Conservation (phyloP, 2,888 invertebrate genomes). For the Nemoura dubitans region DNA sequence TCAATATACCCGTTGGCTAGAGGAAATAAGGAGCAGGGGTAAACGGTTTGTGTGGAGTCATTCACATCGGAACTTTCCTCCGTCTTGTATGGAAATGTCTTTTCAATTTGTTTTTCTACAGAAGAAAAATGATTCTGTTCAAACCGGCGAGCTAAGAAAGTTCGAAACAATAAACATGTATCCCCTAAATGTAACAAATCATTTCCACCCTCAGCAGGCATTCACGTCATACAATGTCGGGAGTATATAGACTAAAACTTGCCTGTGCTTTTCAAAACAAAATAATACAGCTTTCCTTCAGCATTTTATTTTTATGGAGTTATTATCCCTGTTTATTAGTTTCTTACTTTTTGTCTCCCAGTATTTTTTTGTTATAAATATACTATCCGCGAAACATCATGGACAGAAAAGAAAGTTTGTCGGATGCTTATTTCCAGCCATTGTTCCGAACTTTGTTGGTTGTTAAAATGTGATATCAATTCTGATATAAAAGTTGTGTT, state of each 20-base stretch:
- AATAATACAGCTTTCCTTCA: background rate
- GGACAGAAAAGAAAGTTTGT: background rate
- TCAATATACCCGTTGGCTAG: background rate
- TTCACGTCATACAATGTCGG: background rate
- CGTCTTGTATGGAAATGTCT: background rate
- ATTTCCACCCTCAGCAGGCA: background rate
- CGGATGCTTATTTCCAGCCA: background rate
- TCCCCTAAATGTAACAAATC: background rate
- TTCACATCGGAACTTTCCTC: background rate
- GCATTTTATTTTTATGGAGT: background rate
- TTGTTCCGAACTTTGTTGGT: background rate
- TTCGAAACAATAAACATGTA: conserved; percentile 7
- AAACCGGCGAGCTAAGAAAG: background rate
- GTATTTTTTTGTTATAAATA: background rate
- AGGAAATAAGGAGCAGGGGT: background rate
- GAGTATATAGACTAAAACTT: background rate
- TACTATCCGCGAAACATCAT: background rate
- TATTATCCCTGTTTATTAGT: background rate
- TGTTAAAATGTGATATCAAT: background rate
- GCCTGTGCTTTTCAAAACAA: background rate
- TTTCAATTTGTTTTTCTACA: conserved; percentile 12
- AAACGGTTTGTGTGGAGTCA: background rate
- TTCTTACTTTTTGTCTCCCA: background rate
- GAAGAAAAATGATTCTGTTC: conserved; percentile 5
- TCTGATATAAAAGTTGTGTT: background rate